Evolutionary conservation across 2,888 invertebrate genomes (phyloP), one percentile per base, ranked within the genome.

Genomic region (Callyntrura sp.): DNA sequence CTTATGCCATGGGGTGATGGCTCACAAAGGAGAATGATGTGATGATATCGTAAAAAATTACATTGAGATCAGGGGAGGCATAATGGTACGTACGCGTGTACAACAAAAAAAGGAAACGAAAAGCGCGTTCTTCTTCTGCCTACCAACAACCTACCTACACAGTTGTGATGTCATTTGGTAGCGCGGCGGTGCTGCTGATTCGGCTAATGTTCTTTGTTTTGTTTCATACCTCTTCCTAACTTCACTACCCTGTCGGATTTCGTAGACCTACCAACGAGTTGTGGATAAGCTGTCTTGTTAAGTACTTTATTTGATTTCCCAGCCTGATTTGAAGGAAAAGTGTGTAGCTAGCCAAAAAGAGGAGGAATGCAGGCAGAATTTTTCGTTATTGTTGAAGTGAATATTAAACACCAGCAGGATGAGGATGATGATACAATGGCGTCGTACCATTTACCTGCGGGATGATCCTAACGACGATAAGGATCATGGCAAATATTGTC

Each of bases 281-380:
- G 55, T 17, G 12, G 20, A 83, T 48, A 8, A 43, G 68, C 68
- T 83, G 20, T 11, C 25, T 20, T 79, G 86, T 68, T 88, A 89
- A 91, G 84, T 87, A 86, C 89, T 91, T 89, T 90, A 90, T 91
- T 88, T 84, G 87, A 87, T 90, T 91, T 84, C 57, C 12, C 86
- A 65, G 86, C 23, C 86, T 73, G 86, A 87, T 91, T 87, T 91
- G 91, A 91, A 83, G 62, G 28, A 85, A 79, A 88, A 35, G 60
- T 73, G 81, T 25, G 85, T 48, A 82, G 48, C 68, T 73, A 35
- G 68, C 60, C 60, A 86, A 86, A 86, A 45, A 43, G 3, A 11
- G 55, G 14, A n/a, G 6, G 35, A 35, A 35, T 35, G 35, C 35
- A 35, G 6, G 35, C 35, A 35, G 35, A 35, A 35, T 35, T 35